Conservation (phyloP, 2,797 vertebrate species). For the Sebastes taczanowskii region DNA sequence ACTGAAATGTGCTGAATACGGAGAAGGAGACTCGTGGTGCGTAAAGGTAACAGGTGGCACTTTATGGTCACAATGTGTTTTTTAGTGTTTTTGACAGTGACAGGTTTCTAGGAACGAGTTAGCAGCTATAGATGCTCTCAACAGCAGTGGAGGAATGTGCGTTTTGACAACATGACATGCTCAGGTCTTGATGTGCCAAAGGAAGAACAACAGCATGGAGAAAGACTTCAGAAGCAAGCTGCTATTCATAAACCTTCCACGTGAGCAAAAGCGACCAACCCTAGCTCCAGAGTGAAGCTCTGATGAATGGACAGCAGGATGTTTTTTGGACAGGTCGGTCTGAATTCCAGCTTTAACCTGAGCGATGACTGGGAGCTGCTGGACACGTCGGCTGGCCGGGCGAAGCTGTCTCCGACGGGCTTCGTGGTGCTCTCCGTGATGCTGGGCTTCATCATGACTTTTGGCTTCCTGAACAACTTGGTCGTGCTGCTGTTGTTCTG, state of each 20-base stretch:
- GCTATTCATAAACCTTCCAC: slow-evolving; percentile 39
- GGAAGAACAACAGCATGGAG: neutral
- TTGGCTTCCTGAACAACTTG: slow-evolving; percentile 91
- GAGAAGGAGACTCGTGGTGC: neutral
- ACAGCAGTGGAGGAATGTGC: slow-evolving; percentile 11
- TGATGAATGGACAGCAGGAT: slow-evolving; percentile 62
- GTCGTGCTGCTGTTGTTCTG: slow-evolving; percentile 90
- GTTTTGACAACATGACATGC: neutral
- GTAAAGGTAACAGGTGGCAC: slow-evolving; percentile 45
- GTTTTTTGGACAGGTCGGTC: slow-evolving; percentile 72
- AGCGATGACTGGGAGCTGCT: slow-evolving; percentile 71
- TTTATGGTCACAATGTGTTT: neutral
- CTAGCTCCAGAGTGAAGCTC: slow-evolving; percentile 24
- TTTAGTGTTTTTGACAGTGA: neutral
- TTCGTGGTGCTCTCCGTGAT: slow-evolving; percentile 87
- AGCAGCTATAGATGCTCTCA: neutral
- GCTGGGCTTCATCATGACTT: slow-evolving; percentile 89
- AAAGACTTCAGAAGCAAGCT: neutral
- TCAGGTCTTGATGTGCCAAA: neutral
- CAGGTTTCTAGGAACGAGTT: neutral
- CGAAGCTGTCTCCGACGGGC: slow-evolving; percentile 82
- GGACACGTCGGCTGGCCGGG: slow-evolving; percentile 54
- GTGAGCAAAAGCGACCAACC: neutral
- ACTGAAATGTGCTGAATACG: neutral
- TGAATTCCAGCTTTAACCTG: slow-evolving; percentile 81